phyloP scores from a whole-genome alignment of 2,797 vertebrate genomes.

The Microctenopoma stevenorrisi region DNA sequence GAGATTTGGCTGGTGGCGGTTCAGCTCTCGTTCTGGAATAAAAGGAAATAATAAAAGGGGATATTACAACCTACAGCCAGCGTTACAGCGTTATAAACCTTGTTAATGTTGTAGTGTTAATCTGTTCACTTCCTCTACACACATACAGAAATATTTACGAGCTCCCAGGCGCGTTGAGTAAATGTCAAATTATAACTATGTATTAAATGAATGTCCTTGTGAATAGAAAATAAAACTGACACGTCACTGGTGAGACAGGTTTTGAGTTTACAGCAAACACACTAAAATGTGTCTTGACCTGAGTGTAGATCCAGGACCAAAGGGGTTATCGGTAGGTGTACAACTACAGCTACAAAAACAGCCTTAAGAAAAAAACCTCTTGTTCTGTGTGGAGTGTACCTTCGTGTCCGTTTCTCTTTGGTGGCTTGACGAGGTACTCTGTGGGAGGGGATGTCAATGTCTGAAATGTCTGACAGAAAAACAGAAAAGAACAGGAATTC shows the following conservation, averaged over 20 bases:
- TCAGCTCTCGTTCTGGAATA: conserved; percentile 76
- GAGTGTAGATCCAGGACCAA: no score
- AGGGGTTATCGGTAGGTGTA: neutral
- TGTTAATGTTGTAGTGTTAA: neutral
- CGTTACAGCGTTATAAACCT: no score
- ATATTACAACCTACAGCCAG: neutral
- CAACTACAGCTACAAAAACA: neutral
- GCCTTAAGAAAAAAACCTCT: neutral
- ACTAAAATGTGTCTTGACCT: neutral
- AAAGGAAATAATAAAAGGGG: neutral
- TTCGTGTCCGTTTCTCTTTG: conserved; percentile 81
- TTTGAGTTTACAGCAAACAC: neutral
- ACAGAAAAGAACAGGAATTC: neutral
- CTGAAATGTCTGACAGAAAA: conserved; percentile 89
- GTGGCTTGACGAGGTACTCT: conserved; percentile 65
- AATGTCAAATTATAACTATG: neutral
- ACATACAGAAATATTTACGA: neutral
- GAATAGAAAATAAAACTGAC: neutral
- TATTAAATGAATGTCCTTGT: neutral
- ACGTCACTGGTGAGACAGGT: conserved; percentile 6
- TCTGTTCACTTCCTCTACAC: neutral
- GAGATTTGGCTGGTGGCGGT: conserved; percentile 70
- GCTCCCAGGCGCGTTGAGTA: no score
- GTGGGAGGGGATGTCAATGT: conserved; percentile 80
- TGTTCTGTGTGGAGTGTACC: conserved; percentile 57